These are phyloP conservation scores for Sesamia inferens DNA, from an alignment of 2,888 invertebrate genomes.

Conservation along the genomic window DNA sequence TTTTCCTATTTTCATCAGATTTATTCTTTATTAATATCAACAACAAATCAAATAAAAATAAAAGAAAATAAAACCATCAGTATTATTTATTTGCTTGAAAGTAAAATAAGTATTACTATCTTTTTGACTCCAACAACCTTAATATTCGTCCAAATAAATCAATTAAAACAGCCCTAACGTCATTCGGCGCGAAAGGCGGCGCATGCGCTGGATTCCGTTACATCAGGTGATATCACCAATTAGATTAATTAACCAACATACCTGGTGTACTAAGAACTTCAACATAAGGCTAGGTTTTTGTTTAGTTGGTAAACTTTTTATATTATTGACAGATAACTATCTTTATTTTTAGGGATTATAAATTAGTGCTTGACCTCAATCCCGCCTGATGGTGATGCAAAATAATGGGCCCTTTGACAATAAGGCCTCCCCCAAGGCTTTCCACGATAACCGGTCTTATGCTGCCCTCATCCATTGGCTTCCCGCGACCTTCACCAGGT, in stretches of 20 bases:
- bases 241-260: constrained; percentile 53
- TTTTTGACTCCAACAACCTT: neutral
- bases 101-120: neutral
- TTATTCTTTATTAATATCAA: neutral
- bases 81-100: neutral
- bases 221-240: constrained; percentile 76
- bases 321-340: too few relatives aligned
- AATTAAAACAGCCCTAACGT: constrained; percentile 42
- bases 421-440: too few relatives aligned
- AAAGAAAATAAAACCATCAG: neutral
- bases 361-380: too few relatives aligned
- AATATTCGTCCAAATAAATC: constrained; percentile 33
- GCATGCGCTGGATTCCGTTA: constrained; percentile 82
- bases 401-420: too few relatives aligned
- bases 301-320: too few relatives aligned
- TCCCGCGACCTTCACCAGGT: too few relatives aligned
- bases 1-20: neutral
- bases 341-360: too few relatives aligned
- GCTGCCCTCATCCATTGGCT: too few relatives aligned
- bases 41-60: neutral
- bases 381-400: too few relatives aligned
- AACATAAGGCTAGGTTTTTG: neutral
- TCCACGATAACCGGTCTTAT: too few relatives aligned
- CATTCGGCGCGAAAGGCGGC: constrained; percentile 55
- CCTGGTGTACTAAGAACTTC: constrained; percentile 39